phyloP scores from a whole-genome alignment of 2,113 vertebrate genomes.

The Mesitornis unicolor region DNA sequence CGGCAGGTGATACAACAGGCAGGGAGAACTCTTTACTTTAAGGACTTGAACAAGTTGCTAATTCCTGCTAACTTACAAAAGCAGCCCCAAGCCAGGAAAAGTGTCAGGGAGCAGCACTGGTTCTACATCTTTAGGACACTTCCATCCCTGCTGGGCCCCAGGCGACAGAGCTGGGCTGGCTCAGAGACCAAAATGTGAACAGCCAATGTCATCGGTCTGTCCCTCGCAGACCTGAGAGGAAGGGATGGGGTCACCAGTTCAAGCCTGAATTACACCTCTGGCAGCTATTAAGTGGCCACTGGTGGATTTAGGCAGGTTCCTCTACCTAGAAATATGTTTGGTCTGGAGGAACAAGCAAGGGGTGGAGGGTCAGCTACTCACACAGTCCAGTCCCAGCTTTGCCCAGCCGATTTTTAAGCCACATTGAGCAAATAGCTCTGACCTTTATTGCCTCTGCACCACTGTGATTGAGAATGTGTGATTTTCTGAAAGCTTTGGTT shows the following conservation, averaged over 20 bases:
- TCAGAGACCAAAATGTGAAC: background rate
- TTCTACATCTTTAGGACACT: background rate
- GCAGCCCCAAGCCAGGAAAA: background rate
- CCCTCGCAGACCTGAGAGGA: background rate
- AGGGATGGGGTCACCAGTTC: conserved; percentile 5
- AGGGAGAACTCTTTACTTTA: background rate
- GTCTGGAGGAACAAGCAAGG: background rate
- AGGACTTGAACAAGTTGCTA: background rate
- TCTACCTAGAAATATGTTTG: background rate
- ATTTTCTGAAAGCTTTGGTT: background rate
- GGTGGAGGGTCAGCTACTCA: background rate
- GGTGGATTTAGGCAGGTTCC: background rate
- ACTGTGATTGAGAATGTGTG: background rate
- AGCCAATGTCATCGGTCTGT: background rate
- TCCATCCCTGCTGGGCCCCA: background rate
- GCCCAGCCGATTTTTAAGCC: conserved; percentile 9
- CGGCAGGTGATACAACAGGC: background rate
- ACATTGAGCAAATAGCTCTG: background rate
- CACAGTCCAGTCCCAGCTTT: background rate
- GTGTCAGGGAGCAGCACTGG: background rate
- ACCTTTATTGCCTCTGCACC: conserved; percentile 6
- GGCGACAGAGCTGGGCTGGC: background rate
- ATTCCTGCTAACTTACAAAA: background rate
- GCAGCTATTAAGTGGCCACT: background rate
- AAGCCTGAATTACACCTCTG: background rate